Evolutionary conservation across 2,797 vertebrate species (phyloP), one percentile per base, ranked within the genome.

Genomic region (Meriones psammophilus): DNA sequence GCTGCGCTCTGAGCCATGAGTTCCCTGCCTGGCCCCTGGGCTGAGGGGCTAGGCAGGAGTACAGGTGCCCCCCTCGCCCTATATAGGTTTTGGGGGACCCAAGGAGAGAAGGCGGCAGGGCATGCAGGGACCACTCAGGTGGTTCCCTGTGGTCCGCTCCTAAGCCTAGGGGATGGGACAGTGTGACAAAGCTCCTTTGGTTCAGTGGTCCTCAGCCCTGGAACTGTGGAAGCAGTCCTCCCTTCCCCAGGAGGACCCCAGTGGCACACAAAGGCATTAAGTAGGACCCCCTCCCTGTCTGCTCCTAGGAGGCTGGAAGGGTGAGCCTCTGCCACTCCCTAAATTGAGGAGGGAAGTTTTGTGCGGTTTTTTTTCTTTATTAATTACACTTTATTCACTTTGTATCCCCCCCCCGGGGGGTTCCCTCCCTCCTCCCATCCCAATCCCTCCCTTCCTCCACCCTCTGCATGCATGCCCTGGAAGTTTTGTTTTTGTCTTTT

Each of bases 231-330:
- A 68, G 46, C 68, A 20, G n/a, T 15, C 54, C 54, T 88, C 8
- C 3, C 24, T 12, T 42, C 8, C n/a, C 24, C 50, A 17, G 10
- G 58, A 30, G 22, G 30, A 68, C 2, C 42, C 24, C 36, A 0
- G 46, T 6, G 54, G 20, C 58, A 3, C 30, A 3, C 1, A 0
- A 46, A 8, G 10, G 0, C 26, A 17, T 60, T 14, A 3, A 2
- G 73, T 56, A 7, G 58, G 69, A 33, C 24, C 42, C 46, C 1
- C 33, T 50, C 76, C 28, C 4, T 30, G 14, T 39, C 12, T 58
- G n/a, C 26, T 42, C 42, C 14, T 13, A 10, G 0, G 36, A 30
- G 8, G 33, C 86, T 28, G 62, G 60, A 50, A 22, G n/a, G 13
- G 33, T 22, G 5, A 26, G 2, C 64, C 8, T 17, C n/a, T 18